Base-by-base conservation (phyloP, 2,888 invertebrate genomes). In the Agriotes lineatus region DNA sequence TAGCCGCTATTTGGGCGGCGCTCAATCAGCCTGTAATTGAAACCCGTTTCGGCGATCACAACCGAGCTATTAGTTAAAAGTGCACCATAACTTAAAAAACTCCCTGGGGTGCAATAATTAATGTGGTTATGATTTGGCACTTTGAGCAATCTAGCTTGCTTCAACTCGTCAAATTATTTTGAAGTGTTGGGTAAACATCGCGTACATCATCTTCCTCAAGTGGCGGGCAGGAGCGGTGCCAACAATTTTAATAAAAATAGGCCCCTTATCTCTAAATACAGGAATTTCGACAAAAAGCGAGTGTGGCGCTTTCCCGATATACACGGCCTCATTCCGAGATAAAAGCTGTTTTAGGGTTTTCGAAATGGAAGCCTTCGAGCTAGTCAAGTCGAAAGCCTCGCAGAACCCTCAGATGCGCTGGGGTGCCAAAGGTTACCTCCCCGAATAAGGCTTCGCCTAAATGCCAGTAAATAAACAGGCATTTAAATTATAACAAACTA, bases 401-500 rank as follows among this genome's bases (percentile, higher is more conserved):
- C 7, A 35, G 10, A 2, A 35, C n/a, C 7, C n/a, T n/a, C 35
- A 6, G 42, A 48, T 48, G n/a, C 14, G n/a, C 6, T 48, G 10
- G 56, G 56, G 35, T 56, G 35, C 42, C 56, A 69, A 69, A 65
- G 69, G 56, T 69, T 65, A 65, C 20, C 14, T 35, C 18, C 37
- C 30, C 35, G 58, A 64, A 50, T 48, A 52, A 54, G 57, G 56
- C 69, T 50, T 52, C 66, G 22, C 52, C 50, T 66, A 70, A 70
- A 70, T 70, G 66, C 69, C 69, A 70, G 56, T 66, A 70, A 70
- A 62, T 65, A 70, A 70, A 65, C 45, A 66, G 69, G 66, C 69
- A 58, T 70, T 70, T 66, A 70, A 70, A 70, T 70, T 70, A 70
- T 68, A 70, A 70, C 70, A 64, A 69, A 70, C 67, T 68, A 65